Percentiles rank a stretch among this genome's conserved stretches.
These are phyloP conservation scores for Oxycera nigricornis DNA, from an alignment of 2,888 invertebrate genomes.

Conservation along the genomic window DNA sequence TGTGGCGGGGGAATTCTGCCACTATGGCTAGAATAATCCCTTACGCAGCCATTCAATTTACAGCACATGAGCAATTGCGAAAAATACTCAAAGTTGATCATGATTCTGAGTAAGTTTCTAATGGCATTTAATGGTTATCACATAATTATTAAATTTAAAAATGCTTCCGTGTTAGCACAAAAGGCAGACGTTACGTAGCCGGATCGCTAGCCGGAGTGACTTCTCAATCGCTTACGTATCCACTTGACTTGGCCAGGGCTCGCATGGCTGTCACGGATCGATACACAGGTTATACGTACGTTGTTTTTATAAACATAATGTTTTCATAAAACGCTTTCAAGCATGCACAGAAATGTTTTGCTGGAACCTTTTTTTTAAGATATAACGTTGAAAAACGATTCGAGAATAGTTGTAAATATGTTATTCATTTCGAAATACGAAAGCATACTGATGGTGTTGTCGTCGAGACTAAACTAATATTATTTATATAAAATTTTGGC, in stretches of 20 bases:
- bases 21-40: conserved; percentile 97
- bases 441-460: too few species aligned
- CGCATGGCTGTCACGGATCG: conserved; percentile 94
- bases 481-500: too few species aligned
- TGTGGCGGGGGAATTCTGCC: conserved; percentile 98
- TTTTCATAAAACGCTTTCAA: too few species aligned
- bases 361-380: too few species aligned
- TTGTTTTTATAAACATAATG: too few species aligned
- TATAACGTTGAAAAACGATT: too few species aligned
- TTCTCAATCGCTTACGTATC: conserved; percentile 93
- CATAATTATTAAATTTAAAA: not conserved
- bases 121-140: conserved; percentile 28
- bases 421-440: too few species aligned
- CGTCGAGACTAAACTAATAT: too few species aligned
- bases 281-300: conserved; percentile 71
- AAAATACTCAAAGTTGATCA: conserved; percentile 76
- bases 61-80: conserved; percentile 98
- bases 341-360: too few species aligned
- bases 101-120: conserved; percentile 63
- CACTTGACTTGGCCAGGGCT: conserved; percentile 94
- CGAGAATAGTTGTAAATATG: too few species aligned
- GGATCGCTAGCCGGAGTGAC: conserved; percentile 96
- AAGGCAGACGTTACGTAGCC: conserved; percentile 71
- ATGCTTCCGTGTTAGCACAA: conserved; percentile 54
- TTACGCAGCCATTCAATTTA: conserved; percentile 97